Evolutionary conservation across 2,113 vertebrate genomes (phyloP).

Genomic region (Callocephalon fimbriatum): DNA sequence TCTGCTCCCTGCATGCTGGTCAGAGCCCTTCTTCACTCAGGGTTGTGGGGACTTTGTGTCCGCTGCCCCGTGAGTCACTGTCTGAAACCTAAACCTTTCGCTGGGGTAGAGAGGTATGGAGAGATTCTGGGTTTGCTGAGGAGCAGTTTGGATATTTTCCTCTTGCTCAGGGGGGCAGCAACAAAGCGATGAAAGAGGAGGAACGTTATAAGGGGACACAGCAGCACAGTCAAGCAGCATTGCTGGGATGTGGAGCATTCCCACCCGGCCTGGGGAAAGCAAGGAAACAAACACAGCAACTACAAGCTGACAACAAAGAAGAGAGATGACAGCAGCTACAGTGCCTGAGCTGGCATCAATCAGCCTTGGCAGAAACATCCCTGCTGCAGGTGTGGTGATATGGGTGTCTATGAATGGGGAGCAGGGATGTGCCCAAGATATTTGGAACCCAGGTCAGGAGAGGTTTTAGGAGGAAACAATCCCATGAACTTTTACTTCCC

Average conservation of each 20-base stretch:
- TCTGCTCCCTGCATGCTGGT: neutral
- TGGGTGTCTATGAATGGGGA: fast-evolving
- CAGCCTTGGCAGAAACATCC: neutral
- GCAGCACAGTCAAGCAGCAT: fast-evolving
- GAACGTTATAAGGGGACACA: neutral
- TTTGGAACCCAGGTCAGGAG: neutral
- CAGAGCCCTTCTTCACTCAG: neutral
- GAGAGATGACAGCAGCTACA: neutral
- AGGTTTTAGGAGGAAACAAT: neutral
- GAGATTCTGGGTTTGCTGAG: neutral
- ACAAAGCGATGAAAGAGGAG: neutral
- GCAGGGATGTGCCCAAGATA: neutral
- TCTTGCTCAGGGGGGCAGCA: neutral
- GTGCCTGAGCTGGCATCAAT: neutral
- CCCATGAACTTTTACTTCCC: neutral
- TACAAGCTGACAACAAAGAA: neutral
- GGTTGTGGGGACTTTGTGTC: neutral
- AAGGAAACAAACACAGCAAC: neutral
- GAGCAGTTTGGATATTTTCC: neutral
- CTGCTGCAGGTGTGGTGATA: neutral
- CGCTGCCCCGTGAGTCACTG: fast-evolving
- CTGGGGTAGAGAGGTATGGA: fast-evolving
- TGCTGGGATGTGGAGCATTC: neutral
- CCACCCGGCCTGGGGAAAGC: neutral
- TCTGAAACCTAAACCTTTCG: neutral